Evolutionary conservation across 2,797 vertebrate species (phyloP), one percentile per base, ranked within the genome.

Genomic region (Psittacula echo): DNA sequence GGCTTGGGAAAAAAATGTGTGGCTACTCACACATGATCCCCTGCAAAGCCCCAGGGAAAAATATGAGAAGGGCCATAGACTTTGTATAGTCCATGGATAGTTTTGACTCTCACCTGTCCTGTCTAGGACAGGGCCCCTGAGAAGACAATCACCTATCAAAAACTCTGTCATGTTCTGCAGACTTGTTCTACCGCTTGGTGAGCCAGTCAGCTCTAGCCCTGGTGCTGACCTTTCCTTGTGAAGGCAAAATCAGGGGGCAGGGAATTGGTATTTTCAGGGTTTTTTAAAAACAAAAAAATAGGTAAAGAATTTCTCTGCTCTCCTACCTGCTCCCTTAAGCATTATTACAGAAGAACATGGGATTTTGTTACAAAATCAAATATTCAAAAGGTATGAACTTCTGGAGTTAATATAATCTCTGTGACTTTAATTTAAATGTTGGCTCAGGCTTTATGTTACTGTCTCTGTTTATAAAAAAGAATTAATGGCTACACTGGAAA

Each of bases 381-480:
- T 56, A 67, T 64, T 74, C 37, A 65, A 89, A 81, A 79, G 4
- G 26, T 78, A 67, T 26, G 20, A 88, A 75, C 13, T 92, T 54
- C 39, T 72, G 78, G 41, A 80, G 56, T 85, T 87, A 56, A 74
- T 39, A 81, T 67, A 70, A 71, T 80, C 10, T 53, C 53, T 53
- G 34, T 61, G 48, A 45, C 45, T 85, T 95, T 53, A 79, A 79
- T 88, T 79, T 78, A 83, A 70, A n/a, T 77, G 32, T 85, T 87
- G 32, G 41, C 37, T 86, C 12, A 42, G 76, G 48, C 76, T 72
- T 89, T 64, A 34, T 42, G 17, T 58, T 89, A n/a, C 26, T 68
- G 42, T 71, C 10, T 67, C 41, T 53, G 51, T 62, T 94, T 60
- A 78, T 81, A 80, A 83, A 83, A 90, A 77, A 27, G 27, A 68